Conservation (phyloP, 1,140 invertebrate genomes). For the Hylaeus anthracinus region DNA sequence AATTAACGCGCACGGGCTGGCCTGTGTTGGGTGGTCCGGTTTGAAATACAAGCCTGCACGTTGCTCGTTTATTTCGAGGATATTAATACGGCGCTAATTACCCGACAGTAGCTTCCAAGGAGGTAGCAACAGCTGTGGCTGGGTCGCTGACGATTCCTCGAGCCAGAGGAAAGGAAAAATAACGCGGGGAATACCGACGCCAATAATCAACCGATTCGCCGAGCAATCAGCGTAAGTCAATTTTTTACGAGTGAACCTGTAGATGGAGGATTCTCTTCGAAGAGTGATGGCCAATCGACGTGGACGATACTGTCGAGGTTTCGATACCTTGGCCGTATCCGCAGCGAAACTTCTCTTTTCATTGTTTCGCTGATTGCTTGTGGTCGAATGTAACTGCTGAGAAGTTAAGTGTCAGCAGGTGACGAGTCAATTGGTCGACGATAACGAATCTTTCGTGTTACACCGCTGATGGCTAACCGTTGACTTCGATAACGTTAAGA, state of each 20-base stretch:
- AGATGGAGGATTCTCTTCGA: not conserved
- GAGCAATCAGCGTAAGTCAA: slow-evolving; percentile 40
- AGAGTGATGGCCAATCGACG: slow-evolving; percentile 16
- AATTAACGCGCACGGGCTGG: slow-evolving; percentile 20
- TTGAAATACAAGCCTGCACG: slow-evolving; percentile 12
- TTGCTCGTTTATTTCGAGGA: slow-evolving; percentile 38
- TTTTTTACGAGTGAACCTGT: slow-evolving; percentile 20
- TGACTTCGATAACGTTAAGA: no score
- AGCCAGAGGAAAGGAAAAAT: not conserved
- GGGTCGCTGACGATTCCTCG: not conserved
- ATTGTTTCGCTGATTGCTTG: no score
- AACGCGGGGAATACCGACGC: slow-evolving; percentile 18
- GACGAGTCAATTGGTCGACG: no score
- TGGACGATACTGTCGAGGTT: no score
- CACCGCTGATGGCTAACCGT: no score
- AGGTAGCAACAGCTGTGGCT: slow-evolving; percentile 5
- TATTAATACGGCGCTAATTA: slow-evolving; percentile 50
- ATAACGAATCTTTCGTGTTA: no score
- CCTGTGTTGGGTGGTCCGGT: slow-evolving; percentile 35
- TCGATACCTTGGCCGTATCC: no score
- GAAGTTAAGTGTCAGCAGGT: no score
- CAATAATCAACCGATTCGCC: slow-evolving; percentile 26
- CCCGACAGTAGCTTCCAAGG: slow-evolving; percentile 25
- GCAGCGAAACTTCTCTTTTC: no score
- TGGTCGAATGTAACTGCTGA: no score